Percentiles rank a stretch among this genome's conserved stretches.
These are phyloP conservation scores for Silurus aristotelis DNA, from an alignment of 2,797 vertebrate species.

Conservation along the genomic window DNA sequence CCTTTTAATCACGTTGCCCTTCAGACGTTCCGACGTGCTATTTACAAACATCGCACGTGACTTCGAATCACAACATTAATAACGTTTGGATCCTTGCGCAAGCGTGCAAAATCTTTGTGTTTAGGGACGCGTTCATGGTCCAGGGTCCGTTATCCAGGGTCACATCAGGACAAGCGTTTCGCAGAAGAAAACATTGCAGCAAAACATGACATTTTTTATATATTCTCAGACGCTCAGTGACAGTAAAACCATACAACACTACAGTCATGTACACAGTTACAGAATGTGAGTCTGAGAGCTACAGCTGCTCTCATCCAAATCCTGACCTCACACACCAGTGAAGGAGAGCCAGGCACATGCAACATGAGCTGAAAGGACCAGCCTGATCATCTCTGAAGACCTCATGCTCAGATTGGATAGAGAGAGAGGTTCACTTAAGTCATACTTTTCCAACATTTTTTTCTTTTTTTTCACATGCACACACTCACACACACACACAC, in stretches of 20 bases:
- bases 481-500: slow-evolving; percentile 4
- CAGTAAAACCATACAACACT: not conserved
- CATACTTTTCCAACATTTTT: not conserved
- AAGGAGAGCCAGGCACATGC: slow-evolving; percentile 3
- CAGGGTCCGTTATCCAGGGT: not conserved
- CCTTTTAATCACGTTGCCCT: slow-evolving; percentile 11
- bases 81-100: too few species aligned
- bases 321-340: slow-evolving; percentile 14
- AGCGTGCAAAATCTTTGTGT: not conserved
- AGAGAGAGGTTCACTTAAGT: not conserved
- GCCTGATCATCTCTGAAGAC: slow-evolving; percentile 7
- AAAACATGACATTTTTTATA: not conserved
- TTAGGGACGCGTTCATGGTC: not conserved
- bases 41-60: not conserved
- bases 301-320: not conserved
- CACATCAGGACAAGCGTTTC: not conserved
- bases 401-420: not conserved
- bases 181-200: not conserved
- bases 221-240: not conserved
- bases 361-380: slow-evolving; percentile 19
- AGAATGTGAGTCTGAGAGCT: not conserved
- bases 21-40: not conserved
- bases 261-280: not conserved
- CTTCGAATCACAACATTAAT: not conserved
- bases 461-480: not conserved